phyloP scores from a whole-genome alignment of 2,888 invertebrate species.

The Andrena minutula region DNA sequence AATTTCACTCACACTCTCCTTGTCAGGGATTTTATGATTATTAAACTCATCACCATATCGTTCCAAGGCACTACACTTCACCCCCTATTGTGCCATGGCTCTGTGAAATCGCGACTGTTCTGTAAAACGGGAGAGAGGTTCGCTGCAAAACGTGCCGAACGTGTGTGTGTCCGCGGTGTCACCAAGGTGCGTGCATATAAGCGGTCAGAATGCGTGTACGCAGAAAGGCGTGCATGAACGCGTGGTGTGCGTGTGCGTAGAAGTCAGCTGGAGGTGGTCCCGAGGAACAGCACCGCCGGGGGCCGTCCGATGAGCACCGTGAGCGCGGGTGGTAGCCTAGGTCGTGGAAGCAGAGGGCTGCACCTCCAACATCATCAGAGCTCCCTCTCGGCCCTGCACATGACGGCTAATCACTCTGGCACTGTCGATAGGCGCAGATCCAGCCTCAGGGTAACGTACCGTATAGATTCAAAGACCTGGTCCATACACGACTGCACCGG shows the following conservation, averaged over 20 bases:
- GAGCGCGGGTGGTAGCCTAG: slow-evolving; percentile 82
- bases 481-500: slow-evolving; percentile 54
- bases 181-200: slow-evolving; percentile 75
- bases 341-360: slow-evolving; percentile 79
- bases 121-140: slow-evolving; percentile 48
- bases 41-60: too few species aligned
- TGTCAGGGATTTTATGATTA: too few species aligned
- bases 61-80: too few species aligned
- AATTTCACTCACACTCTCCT: too few species aligned
- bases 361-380: slow-evolving; percentile 83
- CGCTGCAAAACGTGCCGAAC: slow-evolving; percentile 78
- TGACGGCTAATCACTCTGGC: slow-evolving; percentile 80
- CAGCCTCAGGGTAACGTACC: slow-evolving; percentile 85
- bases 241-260: slow-evolving; percentile 83
- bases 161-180: slow-evolving; percentile 82
- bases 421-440: slow-evolving; percentile 84
- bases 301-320: slow-evolving; percentile 82
- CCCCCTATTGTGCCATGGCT: too few species aligned
- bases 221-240: slow-evolving; percentile 81
- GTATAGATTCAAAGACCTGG: slow-evolving; percentile 68
- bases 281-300: slow-evolving; percentile 80
- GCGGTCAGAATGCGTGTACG: slow-evolving; percentile 67
- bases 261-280: slow-evolving; percentile 84
- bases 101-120: too few species aligned
- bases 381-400: slow-evolving; percentile 81